Evolutionary conservation across 2,113 vertebrate species (phyloP), one percentile per base, ranked within the genome.

Genomic region (Gymnocephalus cernua): DNA sequence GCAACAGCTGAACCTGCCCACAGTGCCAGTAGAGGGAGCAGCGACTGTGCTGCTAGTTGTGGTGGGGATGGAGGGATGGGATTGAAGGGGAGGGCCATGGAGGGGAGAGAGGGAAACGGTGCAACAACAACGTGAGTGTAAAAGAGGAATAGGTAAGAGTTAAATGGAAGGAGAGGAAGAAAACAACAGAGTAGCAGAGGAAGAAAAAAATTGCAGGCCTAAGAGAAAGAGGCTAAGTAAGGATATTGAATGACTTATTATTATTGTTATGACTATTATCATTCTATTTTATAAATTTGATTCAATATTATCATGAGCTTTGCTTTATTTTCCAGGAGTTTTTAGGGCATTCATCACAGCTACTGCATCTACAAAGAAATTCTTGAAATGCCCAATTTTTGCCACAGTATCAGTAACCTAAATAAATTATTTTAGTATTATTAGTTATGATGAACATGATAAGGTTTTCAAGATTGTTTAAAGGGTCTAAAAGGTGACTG

Each of bases 11-110:
- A 86, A 71, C 77, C 74, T 48, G 83, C 64, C 32, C 44, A 32
- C 81, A 80, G 50, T 79, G 32, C 89, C 91, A 78, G 85, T 62
- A 91, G 91, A 87, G 89, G 90, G 88, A 74, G 86, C 80, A 82
- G 53, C 12, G 44, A 70, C 27, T 59, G 76, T 74, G 76, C 61
- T 29, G 48, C 6, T 35, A 23, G 68, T 50, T 25, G 72, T 18
- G 65, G n/a, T n/a, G 73, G 53, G 45, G 62, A 83, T 23, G 13
- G 65, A 54, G 25, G 58, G 50, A 18, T 19, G 14, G 12, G 27
- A 23, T 10, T 19, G 56, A 35, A 56, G 54, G 48, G 45, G 65
- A 58, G 41, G 14, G 23, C 41, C n/a, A 1, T 4, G 23, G 19
- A 35, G 48, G 19, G 23, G 51, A 25, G 29, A 68, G 47, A 47